Evolutionary conservation across 2,113 vertebrate species (phyloP).

Genomic region (Ranitomeya variabilis): DNA sequence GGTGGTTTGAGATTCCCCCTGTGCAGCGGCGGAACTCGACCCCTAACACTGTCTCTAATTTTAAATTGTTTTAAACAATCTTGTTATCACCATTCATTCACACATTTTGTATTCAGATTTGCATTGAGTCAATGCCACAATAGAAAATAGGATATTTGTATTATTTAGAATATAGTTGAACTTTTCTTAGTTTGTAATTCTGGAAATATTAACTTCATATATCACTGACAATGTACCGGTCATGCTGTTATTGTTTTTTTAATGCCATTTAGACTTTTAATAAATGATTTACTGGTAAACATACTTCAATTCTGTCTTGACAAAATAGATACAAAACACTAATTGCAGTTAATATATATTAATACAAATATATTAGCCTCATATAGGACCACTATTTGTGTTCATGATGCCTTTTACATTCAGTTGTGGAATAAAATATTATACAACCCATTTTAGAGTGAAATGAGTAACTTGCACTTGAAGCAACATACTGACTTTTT

Average conservation of each 20-base stretch:
- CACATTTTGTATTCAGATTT: background rate
- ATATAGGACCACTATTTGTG: background rate
- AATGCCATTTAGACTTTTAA: conserved; percentile 26
- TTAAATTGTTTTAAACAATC: conserved; percentile 16
- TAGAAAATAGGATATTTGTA: background rate
- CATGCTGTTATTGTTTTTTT: conserved; percentile 15
- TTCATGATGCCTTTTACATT: background rate
- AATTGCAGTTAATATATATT: background rate
- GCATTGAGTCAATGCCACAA: background rate
- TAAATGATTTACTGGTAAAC: conserved; percentile 22
- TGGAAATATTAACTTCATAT: conserved; percentile 26
- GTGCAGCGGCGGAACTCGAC: too few relatives aligned
- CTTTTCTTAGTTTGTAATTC: conserved; percentile 9
- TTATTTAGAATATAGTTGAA: background rate
- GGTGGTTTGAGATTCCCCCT: too few relatives aligned
- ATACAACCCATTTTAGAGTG: background rate
- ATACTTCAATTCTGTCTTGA: conserved; percentile 13
- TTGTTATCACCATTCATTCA: conserved; percentile 8
- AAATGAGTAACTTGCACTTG: background rate
- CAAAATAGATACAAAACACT: background rate
- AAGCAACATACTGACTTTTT: background rate
- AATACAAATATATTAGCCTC: background rate
- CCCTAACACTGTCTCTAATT: background rate
- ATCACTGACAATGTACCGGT: conserved; percentile 21
- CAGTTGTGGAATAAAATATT: background rate